Conservation (phyloP, 2,888 invertebrate genomes). For the Caenorhabditis virilis region DNA sequence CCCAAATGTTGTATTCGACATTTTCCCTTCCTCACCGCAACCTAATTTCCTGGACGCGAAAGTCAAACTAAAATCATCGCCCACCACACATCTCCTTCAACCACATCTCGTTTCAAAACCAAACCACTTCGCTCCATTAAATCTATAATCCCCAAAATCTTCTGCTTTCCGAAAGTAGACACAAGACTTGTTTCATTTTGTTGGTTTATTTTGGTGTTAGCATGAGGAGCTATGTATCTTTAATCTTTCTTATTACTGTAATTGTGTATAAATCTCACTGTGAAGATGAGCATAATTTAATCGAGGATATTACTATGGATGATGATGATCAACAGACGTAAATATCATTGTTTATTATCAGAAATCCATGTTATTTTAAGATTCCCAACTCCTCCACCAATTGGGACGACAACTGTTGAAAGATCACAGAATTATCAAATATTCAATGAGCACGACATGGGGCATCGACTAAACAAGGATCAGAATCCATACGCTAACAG, state of each 20-base stretch:
- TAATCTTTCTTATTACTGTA: too few relatives aligned
- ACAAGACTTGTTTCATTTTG: not conserved
- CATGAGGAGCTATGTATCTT: too few relatives aligned
- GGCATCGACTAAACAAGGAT: too few relatives aligned
- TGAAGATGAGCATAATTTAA: too few relatives aligned
- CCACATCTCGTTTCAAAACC: too few relatives aligned
- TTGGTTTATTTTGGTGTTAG: not conserved
- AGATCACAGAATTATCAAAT: constrained; percentile 31
- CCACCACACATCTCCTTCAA: too few relatives aligned
- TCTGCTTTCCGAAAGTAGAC: not conserved
- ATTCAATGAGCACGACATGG: constrained; percentile 27
- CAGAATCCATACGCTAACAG: not conserved
- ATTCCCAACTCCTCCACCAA: constrained; percentile 35
- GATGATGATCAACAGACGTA: constrained; percentile 21
- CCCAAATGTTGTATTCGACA: too few relatives aligned
- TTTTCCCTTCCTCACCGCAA: not conserved
- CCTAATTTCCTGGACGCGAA: not conserved
- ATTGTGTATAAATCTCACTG: too few relatives aligned
- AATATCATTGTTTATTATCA: not conserved
- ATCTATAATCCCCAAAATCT: not conserved
- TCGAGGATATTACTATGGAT: constrained; percentile 23
- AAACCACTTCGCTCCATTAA: not conserved
- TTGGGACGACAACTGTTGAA: constrained; percentile 21
- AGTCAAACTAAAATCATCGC: too few relatives aligned
- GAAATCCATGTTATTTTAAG: constrained; percentile 8